A percentile compares a stretch with the other conserved stretches of the same genome.
Conservation (phyloP, 2,113 vertebrate genomes). For the Condylura cristata region DNA sequence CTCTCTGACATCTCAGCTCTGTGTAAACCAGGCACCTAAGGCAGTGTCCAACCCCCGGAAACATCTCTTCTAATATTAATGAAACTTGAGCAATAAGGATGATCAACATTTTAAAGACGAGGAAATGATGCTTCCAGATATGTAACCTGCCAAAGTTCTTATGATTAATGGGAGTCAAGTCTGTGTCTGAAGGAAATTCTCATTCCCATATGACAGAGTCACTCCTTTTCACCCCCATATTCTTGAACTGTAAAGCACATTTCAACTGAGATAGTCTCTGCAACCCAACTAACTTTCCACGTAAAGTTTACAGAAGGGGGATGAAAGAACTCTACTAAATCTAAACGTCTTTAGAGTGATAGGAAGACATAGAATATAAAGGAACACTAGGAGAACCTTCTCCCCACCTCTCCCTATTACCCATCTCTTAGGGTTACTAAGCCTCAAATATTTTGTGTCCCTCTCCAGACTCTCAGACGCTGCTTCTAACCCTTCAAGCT, state of each 20-base stretch:
- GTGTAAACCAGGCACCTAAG: background rate
- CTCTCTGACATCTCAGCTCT: background rate
- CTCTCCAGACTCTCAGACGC: background rate
- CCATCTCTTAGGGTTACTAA: background rate
- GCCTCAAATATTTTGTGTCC: background rate
- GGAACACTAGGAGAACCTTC: background rate
- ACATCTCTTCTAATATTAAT: background rate
- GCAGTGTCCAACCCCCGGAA: background rate
- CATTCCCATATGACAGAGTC: background rate
- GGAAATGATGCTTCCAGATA: background rate
- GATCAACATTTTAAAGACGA: background rate
- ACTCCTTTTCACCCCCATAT: background rate
- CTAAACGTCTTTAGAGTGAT: background rate
- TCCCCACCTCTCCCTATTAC: background rate
- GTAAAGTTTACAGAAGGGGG: background rate
- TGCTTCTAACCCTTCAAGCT: background rate
- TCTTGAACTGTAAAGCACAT: background rate
- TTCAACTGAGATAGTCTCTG: background rate
- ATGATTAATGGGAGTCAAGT: background rate
- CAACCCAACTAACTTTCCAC: background rate
- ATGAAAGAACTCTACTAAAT: background rate
- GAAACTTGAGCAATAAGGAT: background rate
- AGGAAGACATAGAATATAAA: background rate
- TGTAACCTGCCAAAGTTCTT: background rate
- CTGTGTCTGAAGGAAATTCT: background rate